These are phyloP conservation scores for Gambusia yucatana DNA, from an alignment of 2,797 vertebrate species.

Conservation along the genomic window DNA sequence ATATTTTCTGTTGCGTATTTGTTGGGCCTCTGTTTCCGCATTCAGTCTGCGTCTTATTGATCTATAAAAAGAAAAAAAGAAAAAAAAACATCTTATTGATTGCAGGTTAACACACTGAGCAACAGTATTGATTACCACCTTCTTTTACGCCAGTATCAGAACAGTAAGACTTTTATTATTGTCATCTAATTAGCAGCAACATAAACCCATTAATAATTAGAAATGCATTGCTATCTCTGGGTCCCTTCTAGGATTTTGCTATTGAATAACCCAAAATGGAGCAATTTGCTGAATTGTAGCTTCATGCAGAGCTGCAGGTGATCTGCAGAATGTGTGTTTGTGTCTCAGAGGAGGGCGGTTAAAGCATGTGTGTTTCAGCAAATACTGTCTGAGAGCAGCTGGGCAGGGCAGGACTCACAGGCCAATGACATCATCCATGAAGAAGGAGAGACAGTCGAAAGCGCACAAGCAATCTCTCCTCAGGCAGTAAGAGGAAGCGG, in stretches of 20 bases:
- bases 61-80: background rate
- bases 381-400: conserved; percentile 80
- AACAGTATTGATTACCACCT: background rate
- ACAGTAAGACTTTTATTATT: background rate
- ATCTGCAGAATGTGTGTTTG: conserved; percentile 19
- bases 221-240: background rate
- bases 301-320: conserved; percentile 16
- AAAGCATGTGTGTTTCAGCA: conserved; percentile 80
- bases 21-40: background rate
- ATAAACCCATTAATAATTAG: background rate
- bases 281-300: background rate
- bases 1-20: background rate
- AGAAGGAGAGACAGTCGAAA: conserved; percentile 66
- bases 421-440: conserved; percentile 87
- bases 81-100: background rate
- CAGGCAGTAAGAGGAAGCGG: conserved; percentile 63
- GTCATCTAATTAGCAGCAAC: background rate
- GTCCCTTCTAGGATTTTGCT: conserved; percentile 7
- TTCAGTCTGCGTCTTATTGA: background rate
- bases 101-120: background rate
- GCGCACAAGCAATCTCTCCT: conserved; percentile 56
- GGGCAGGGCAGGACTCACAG: conserved; percentile 83
- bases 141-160: background rate
- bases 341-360: conserved; percentile 38
- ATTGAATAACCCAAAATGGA: background rate